Percentiles rank a stretch among this genome's conserved stretches.
phyloP scores from a whole-genome alignment of 2,113 vertebrate genomes.

The Crocuta crocuta region DNA sequence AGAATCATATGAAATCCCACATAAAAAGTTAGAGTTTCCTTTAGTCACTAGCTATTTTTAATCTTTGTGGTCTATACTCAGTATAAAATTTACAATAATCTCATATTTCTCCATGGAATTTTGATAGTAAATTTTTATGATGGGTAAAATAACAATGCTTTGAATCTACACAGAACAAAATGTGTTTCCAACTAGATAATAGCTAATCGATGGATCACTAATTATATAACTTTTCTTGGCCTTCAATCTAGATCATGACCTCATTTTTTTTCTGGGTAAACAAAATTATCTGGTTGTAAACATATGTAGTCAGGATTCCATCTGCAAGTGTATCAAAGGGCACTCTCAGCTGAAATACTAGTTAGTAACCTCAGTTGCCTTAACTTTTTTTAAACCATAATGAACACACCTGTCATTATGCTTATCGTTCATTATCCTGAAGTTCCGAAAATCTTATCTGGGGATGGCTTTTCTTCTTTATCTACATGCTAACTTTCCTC shows the following conservation, averaged over 20 bases:
- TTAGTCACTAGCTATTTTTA: constrained; percentile 57
- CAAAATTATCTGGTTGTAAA: constrained; percentile 33
- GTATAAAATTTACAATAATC: constrained; percentile 33
- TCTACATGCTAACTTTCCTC: neutral
- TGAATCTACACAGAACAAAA: neutral
- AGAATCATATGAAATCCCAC: constrained; percentile 67
- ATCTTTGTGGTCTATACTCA: constrained; percentile 15
- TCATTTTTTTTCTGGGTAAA: constrained; percentile 26
- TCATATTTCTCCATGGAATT: constrained; percentile 54
- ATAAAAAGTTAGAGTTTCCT: constrained; percentile 39
- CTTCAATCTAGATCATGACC: constrained; percentile 44
- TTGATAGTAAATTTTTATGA: neutral
- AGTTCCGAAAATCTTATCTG: neutral
- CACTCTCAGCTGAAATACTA: neutral
- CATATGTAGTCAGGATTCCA: constrained; percentile 29
- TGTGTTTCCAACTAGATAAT: neutral
- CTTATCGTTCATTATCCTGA: neutral
- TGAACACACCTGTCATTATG: neutral
- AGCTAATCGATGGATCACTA: neutral
- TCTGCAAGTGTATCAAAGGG: neutral
- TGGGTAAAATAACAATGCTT: constrained; percentile 49
- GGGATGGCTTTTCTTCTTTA: neutral
- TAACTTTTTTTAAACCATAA: constrained; percentile 6
- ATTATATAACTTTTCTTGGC: neutral
- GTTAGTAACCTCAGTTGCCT: neutral